These are phyloP conservation scores for Sebastes ruberrimus DNA, from an alignment of 2,797 vertebrate species.

Conservation along the genomic window DNA sequence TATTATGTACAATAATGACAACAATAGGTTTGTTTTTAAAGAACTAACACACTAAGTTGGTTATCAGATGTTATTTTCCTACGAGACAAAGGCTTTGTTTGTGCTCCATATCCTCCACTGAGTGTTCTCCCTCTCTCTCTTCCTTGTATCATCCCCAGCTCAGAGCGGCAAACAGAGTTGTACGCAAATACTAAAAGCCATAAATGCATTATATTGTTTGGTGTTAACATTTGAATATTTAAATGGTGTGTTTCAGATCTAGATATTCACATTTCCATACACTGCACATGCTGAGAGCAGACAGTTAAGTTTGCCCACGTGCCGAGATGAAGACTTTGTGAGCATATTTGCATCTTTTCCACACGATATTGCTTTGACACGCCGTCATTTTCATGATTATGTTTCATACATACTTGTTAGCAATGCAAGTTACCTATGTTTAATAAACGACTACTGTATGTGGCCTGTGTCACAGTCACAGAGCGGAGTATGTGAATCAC, in stretches of 20 bases:
- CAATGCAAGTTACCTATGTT: constrained; percentile 44
- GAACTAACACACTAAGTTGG: constrained; percentile 2
- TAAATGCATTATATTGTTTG: constrained; percentile 80
- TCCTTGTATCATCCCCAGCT: constrained; percentile 43
- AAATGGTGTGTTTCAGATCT: constrained; percentile 80
- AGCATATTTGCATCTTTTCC: constrained; percentile 46
- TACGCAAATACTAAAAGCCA: constrained; percentile 81
- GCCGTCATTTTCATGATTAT: constrained; percentile 17
- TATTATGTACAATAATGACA: background rate
- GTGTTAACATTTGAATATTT: constrained; percentile 84
- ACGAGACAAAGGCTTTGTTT: constrained; percentile 69
- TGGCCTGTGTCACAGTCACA: constrained; percentile 38
- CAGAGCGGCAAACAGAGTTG: constrained; percentile 78
- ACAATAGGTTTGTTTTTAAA: background rate
- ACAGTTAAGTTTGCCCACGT: constrained; percentile 55
- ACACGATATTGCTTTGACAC: constrained; percentile 9
- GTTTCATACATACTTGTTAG: constrained; percentile 41
- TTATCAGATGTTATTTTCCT: constrained; percentile 45
- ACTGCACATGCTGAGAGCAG: constrained; percentile 21
- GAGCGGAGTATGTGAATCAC: constrained; percentile 59
- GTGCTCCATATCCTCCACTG: constrained; percentile 31
- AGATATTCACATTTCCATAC: constrained; percentile 80
- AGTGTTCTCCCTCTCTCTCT: constrained; percentile 37
- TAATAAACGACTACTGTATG: constrained; percentile 43
- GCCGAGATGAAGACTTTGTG: constrained; percentile 37